A percentile compares a stretch with the other conserved stretches of the same genome.
Conservation (phyloP, 2,113 vertebrate genomes). For the Pachyramphus minor region DNA sequence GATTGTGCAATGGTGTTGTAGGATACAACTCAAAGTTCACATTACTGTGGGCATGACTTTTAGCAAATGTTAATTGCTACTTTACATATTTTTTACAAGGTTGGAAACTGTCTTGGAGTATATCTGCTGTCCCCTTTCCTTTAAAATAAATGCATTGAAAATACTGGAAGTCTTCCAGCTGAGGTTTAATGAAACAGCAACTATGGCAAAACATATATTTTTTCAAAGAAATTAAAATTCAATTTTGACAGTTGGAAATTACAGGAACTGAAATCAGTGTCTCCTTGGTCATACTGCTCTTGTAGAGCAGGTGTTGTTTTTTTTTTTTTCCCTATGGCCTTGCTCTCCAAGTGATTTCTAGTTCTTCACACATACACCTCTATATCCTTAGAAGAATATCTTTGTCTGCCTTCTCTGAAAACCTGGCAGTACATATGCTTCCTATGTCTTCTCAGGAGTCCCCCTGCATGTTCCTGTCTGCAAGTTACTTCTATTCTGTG, state of each 20-base stretch:
- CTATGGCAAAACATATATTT: not conserved
- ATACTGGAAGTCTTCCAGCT: not conserved
- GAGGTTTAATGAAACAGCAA: not conserved
- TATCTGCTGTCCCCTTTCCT: not conserved
- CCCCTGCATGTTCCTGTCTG: not conserved
- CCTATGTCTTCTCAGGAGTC: not conserved
- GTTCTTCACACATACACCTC: not conserved
- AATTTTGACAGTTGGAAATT: not conserved
- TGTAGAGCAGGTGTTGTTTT: accelerated
- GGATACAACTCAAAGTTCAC: not conserved
- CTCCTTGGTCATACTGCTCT: not conserved
- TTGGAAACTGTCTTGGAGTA: not conserved
- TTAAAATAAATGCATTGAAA: not conserved
- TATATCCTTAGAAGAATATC: not conserved
- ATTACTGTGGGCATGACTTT: not conserved
- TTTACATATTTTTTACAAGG: not conserved
- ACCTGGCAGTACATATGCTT: not conserved
- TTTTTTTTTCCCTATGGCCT: accelerated
- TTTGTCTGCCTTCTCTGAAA: not conserved
- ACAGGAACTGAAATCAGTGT: not conserved
- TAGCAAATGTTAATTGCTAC: not conserved
- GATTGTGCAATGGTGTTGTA: not conserved
- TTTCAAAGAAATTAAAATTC: not conserved
- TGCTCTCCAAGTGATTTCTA: not conserved
- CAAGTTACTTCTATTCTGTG: not conserved